A percentile compares a stretch with the other conserved stretches of the same genome.
phyloP scores from a whole-genome alignment of 2,797 vertebrate species.

The Falco peregrinus region DNA sequence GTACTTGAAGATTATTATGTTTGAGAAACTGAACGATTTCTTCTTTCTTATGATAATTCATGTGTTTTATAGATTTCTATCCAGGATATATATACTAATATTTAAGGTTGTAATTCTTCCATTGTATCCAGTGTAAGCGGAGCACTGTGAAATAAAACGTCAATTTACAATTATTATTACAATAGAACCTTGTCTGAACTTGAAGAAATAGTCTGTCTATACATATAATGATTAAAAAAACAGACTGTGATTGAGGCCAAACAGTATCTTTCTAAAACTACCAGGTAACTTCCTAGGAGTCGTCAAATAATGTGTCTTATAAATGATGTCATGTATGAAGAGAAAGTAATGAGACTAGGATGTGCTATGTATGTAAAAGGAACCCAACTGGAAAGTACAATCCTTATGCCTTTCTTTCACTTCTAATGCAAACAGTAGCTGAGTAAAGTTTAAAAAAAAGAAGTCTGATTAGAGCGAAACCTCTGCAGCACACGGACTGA shows the following conservation, averaged over 20 bases:
- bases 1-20: not conserved
- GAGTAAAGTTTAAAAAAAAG: not conserved
- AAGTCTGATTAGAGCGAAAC: not conserved
- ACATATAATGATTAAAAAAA: not conserved
- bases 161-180: not conserved
- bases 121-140: not conserved
- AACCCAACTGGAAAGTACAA: not conserved
- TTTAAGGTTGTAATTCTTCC: not conserved
- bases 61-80: not conserved
- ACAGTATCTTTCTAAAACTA: not conserved
- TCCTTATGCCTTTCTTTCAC: not conserved
- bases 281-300: not conserved
- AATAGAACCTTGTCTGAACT: not conserved
- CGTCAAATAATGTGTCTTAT: not conserved
- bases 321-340: not conserved
- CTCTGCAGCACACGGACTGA: not conserved
- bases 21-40: constrained; percentile 13
- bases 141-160: not conserved
- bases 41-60: constrained; percentile 21
- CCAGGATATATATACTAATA: not conserved
- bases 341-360: not conserved
- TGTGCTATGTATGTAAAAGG: not conserved
- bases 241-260: not conserved
- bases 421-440: not conserved
- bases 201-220: not conserved